Percentiles rank a stretch among this genome's conserved stretches.
Conservation (phyloP, 1,140 invertebrate species). For the Bombus haemorrhoidalis region DNA sequence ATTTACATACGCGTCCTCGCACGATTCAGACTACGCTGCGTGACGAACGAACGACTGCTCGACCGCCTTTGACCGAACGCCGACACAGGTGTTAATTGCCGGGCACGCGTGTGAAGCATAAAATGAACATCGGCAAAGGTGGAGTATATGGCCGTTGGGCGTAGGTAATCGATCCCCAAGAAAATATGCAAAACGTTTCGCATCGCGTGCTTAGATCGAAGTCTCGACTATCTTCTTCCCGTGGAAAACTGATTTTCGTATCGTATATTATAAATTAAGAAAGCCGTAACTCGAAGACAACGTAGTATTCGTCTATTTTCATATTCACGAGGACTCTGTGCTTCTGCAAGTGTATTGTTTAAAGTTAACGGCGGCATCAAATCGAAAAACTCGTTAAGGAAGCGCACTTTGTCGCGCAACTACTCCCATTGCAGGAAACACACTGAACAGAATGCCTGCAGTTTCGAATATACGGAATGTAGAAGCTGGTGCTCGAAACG, state of each 20-base stretch:
- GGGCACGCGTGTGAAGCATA: conserved; percentile 42
- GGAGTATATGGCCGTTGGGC: neutral
- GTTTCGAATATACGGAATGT: neutral
- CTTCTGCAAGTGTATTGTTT: neutral
- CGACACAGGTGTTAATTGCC: conserved; percentile 52
- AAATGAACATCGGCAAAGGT: neutral
- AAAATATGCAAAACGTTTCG: conserved; percentile 17
- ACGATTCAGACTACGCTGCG: conserved; percentile 30
- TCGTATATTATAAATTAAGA: neutral
- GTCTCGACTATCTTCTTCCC: neutral
- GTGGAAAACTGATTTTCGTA: neutral
- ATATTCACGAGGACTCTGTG: neutral
- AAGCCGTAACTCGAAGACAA: neutral
- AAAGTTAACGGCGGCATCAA: neutral
- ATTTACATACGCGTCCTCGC: conserved; percentile 1
- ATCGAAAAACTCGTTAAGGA: neutral
- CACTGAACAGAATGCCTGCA: too few species aligned
- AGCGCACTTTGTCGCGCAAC: neutral
- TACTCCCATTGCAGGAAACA: neutral
- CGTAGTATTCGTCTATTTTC: too few species aligned
- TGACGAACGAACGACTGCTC: conserved; percentile 13
- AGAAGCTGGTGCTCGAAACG: too few species aligned
- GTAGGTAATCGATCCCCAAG: neutral
- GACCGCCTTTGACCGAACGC: conserved; percentile 34
- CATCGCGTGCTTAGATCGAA: neutral